phyloP scores from a whole-genome alignment of 2,113 vertebrate species.

The Nymphicus hollandicus region DNA sequence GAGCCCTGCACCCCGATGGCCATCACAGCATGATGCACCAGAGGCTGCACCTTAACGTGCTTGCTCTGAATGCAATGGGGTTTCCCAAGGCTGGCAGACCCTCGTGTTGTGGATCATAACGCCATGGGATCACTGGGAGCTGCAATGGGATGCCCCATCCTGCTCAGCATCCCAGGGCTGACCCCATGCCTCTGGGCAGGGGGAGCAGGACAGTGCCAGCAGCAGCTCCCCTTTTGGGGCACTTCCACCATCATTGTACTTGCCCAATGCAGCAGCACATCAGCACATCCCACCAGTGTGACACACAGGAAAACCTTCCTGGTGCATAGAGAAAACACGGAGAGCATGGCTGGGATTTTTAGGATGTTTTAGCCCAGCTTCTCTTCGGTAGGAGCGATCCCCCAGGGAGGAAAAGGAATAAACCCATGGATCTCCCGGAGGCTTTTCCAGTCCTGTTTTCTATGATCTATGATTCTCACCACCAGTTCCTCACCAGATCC shows the following conservation, averaged over 20 bases:
- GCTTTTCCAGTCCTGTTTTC: neutral
- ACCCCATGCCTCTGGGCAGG: fast-evolving
- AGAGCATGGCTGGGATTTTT: neutral
- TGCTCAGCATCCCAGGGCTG: neutral
- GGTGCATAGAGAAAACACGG: neutral
- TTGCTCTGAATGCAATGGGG: neutral
- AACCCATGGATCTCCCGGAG: neutral
- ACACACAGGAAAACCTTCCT: neutral
- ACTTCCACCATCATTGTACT: fast-evolving
- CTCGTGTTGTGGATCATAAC: fast-evolving
- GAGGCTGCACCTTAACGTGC: neutral
- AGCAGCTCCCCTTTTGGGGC: neutral
- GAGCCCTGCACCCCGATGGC: neutral
- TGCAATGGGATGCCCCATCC: neutral
- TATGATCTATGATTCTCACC: neutral
- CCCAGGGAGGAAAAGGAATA: neutral
- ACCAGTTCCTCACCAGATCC: neutral
- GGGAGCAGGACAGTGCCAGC: neutral
- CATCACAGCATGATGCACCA: neutral
- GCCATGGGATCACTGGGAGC: neutral
- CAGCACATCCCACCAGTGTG: neutral
- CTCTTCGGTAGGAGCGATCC: fast-evolving
- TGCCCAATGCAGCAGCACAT: neutral
- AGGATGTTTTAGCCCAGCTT: neutral
- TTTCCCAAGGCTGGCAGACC: neutral